A percentile compares a stretch with the other conserved stretches of the same genome.
Conservation (phyloP, 35 echinoderm and acorn worm genomes). For the Apostichopus californicus region DNA sequence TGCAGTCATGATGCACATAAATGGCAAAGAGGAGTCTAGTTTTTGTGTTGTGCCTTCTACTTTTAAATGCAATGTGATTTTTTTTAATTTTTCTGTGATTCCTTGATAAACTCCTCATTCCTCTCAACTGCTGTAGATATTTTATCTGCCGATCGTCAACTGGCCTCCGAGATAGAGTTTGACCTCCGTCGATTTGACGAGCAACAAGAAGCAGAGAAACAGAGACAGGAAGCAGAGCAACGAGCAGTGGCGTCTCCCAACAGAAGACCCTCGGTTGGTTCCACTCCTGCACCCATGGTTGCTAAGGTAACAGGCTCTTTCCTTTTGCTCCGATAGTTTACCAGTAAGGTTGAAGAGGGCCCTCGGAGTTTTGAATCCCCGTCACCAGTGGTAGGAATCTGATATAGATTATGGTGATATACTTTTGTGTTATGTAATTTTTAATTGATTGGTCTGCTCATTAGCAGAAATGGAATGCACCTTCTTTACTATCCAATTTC, state of each 20-base stretch:
- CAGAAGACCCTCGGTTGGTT: slow-evolving; percentile 13
- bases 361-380: not conserved
- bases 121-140: slow-evolving; percentile 61
- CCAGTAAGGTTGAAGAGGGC: not conserved
- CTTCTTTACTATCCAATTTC: too few relatives aligned
- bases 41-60: too few relatives aligned
- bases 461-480: too few relatives aligned
- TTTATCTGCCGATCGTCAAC: slow-evolving; percentile 78
- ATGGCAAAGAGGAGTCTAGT: too few relatives aligned
- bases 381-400: too few relatives aligned
- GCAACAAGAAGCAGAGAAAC: slow-evolving; percentile 68
- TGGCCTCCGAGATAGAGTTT: slow-evolving; percentile 93
- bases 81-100: too few relatives aligned
- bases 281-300: slow-evolving; percentile 45
- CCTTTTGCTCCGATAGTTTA: too few relatives aligned
- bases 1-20: too few relatives aligned
- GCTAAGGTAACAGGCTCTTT: not conserved
- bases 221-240: slow-evolving; percentile 15
- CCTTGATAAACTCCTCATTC: not conserved
- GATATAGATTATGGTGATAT: too few relatives aligned
- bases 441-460: too few relatives aligned
- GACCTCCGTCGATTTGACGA: slow-evolving; percentile 92
- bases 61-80: too few relatives aligned
- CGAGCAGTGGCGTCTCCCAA: not conserved
- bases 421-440: too few relatives aligned